A percentile compares a stretch with the other conserved stretches of the same genome.
Conservation (phyloP, 2,888 invertebrate species). For the Dascillus cervinus region DNA sequence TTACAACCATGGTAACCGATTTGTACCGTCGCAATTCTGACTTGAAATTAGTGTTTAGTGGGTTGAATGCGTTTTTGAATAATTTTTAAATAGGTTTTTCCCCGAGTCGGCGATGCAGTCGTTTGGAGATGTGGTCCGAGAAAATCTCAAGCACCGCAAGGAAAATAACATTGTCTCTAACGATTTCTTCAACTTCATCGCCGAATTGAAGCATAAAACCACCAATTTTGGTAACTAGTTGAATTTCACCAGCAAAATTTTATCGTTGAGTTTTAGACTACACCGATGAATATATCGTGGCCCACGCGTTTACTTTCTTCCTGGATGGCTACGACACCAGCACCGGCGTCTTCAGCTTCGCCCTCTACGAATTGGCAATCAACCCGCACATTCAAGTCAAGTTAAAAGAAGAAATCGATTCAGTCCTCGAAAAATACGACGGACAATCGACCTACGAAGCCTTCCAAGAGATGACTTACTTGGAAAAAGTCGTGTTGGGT, state of each 20-base stretch:
- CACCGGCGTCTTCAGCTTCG: conserved; percentile 37
- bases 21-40: no score
- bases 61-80: no score
- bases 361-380: conserved; percentile 37
- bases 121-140: no score
- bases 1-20: no score
- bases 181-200: no score
- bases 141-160: no score
- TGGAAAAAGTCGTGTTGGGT: conserved; percentile 41
- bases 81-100: no score
- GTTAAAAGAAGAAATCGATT: conserved; percentile 37
- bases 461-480: conserved; percentile 40
- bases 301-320: conserved; percentile 40
- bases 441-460: conserved; percentile 38
- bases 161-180: no score
- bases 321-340: conserved; percentile 45
- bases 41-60: no score
- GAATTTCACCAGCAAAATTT: conserved; percentile 8
- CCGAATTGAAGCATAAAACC: no score
- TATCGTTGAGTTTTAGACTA: conserved; percentile 3
- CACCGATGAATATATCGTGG: conserved; percentile 27
- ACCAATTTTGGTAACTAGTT: neutral
- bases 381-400: conserved; percentile 39
- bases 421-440: conserved; percentile 26
- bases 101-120: no score